Base-by-base conservation (phyloP, 2,113 vertebrate species). In the Engraulis encrasicolus region DNA sequence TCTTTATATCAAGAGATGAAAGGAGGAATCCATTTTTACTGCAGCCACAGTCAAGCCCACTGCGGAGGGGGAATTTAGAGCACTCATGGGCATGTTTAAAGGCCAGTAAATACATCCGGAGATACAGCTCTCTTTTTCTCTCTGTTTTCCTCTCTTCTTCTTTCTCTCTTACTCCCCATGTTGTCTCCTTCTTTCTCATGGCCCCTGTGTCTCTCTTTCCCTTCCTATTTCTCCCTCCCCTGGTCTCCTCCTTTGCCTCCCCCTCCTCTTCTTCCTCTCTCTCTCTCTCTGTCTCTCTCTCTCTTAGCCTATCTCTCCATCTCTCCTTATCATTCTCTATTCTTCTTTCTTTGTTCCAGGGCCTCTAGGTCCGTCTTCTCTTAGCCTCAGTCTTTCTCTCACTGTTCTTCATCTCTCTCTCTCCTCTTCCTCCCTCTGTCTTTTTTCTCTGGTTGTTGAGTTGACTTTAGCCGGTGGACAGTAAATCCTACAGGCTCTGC, bases 21-120 rank as follows among this genome's bases (percentile, higher is more conserved):
- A 71, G 27, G 14, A 71, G 14, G 61, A 71, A 71, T 71, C 61
- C 61, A 71, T 71, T 71, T 71, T 71, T 71, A 71, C 15, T 27
- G 27, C 27, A 14, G 61, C 61, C 27, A 71, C 27, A 71, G 61
- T 17, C 9, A 2, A 71, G 7, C 27, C 61, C 27, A 31, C 12
- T 34, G 61, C 27, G 61, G 27, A 31, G 61, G 27, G 61, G 27
- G 61, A 71, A 71, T 71, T 71, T 71, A 71, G 34, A 34, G 27
- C 27, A 71, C 61, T 71, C 61, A 34, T 14, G 61, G 61, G 61
- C 61, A 31, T 15, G 61, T 71, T 71, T 71, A 34, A 71, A 71
- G 61, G 23, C 27, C 61, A 71, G 61, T 71, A 71, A 71, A 71
- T 71, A 71, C 27, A 34, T 71, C 23, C 61, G 14, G 11, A 71